Evolutionary conservation across 1,140 invertebrate species (phyloP), one percentile per base, ranked within the genome.

Genomic region (Cyrtorhinus lividipennis): DNA sequence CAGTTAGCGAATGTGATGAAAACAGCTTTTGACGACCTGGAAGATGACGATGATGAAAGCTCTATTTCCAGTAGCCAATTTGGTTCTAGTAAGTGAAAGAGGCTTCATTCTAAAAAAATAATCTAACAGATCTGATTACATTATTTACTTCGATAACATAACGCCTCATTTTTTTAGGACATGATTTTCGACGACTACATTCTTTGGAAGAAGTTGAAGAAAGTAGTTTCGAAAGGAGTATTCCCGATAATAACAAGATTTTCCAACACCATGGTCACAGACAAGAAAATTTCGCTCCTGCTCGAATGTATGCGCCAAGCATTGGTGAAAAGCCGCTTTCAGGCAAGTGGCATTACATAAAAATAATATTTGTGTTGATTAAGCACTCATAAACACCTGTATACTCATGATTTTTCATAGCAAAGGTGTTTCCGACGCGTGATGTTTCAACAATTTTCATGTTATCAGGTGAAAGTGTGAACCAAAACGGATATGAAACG

Each of bases 11-110:
- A 77, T 64, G 71, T 80, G 63, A 67, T 81, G 22, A 72, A 72
- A 48, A 79, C 79, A 72, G 79, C 76, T 22, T 81, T 81, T 70
- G 78, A 78, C 64, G 79, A 81, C 71, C 69, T 81, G 30, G 68
- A 72, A 58, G 75, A 77, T 62, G 76, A 79, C 30, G 78, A 80
- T 66, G 79, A 81, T 66, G 76, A 74, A 23, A 80, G 76, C 66
- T 77, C 75, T 56, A 72, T 76, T 1, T 75, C 76, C 59, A 76
- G 75, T 62, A 78, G 76, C 68, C 67, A 70, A 65, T 70, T 24
- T 56, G 64, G 62, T 24, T 53, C 48, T 5, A 53, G 48, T 53
- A 20, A 53, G 48, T 53, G 10, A n/a, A n/a, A n/a, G n/a, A n/a
- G n/a, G n/a, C n/a, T n/a, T n/a, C n/a, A n/a, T n/a, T n/a, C n/a